phyloP scores from a whole-genome alignment of 2,113 vertebrate genomes.

The Podarcis muralis region DNA sequence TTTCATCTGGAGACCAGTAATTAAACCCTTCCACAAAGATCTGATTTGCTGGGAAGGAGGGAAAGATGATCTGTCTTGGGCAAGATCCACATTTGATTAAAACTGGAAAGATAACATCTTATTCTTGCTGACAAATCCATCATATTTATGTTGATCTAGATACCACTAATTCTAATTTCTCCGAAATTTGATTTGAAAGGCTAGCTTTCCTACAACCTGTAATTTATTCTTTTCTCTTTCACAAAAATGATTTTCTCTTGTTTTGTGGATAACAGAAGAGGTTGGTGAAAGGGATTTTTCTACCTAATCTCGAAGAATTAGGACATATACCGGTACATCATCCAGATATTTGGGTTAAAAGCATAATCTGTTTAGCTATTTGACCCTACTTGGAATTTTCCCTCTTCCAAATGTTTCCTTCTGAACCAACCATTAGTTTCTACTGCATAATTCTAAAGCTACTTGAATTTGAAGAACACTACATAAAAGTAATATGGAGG shows the following conservation, averaged over 20 bases:
- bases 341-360: constrained; percentile 46
- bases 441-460: background rate
- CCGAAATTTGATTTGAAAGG: background rate
- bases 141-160: background rate
- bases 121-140: background rate
- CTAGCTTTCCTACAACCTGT: background rate
- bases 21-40: background rate
- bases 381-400: constrained; percentile 37
- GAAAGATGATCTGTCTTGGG: background rate
- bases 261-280: background rate
- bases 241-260: background rate
- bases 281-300: accelerated
- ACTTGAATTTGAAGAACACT: background rate
- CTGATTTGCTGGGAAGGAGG: background rate
- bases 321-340: constrained; percentile 19
- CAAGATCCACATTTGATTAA: background rate
- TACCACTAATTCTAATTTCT: background rate
- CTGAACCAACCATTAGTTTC: constrained; percentile 32
- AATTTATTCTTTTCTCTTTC: constrained; percentile 22
- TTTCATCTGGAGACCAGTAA: constrained; percentile 7
- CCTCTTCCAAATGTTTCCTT: constrained; percentile 43
- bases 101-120: background rate
- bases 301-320: constrained; percentile 26
- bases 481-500: background rate
- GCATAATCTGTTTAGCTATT: constrained; percentile 48